These are phyloP conservation scores for Hyposmocoma kahamanoa DNA, from an alignment of 1,140 invertebrate genomes.

Conservation along the genomic window DNA sequence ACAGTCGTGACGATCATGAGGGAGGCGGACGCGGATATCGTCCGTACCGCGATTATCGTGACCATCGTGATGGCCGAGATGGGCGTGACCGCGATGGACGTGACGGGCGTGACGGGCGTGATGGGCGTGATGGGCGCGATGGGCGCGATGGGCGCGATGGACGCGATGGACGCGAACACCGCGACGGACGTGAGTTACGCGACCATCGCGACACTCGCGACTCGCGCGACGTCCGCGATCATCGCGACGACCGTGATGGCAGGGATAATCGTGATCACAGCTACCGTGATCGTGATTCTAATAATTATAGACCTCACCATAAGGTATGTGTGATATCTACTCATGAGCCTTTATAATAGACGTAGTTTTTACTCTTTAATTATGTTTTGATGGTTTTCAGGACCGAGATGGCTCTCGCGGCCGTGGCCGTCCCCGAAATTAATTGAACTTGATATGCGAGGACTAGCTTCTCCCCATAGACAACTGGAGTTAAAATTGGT, in stretches of 20 bases:
- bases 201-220: constrained; percentile 26
- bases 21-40: constrained; percentile 54
- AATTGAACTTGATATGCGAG: constrained; percentile 48
- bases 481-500: constrained; percentile 63
- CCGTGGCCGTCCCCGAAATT: constrained; percentile 60
- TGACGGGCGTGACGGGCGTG: constrained; percentile 45
- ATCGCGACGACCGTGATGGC: constrained; percentile 16
- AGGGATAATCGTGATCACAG: constrained; percentile 47
- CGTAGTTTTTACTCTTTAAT: neutral
- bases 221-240: constrained; percentile 14
- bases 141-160: constrained; percentile 39
- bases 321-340: constrained; percentile 36
- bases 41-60: constrained; percentile 51
- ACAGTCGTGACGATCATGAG: constrained; percentile 45
- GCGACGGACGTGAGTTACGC: constrained; percentile 37
- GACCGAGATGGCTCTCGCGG: constrained; percentile 66
- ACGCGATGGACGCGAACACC: constrained; percentile 37
- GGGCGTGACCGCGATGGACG: constrained; percentile 22
- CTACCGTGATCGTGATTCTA: constrained; percentile 58
- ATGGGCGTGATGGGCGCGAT: constrained; percentile 36
- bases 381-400: constrained; percentile 32
- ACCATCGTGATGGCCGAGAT: constrained; percentile 34
- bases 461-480: constrained; percentile 72
- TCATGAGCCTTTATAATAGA: no score
- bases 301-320: constrained; percentile 53